Base-by-base conservation (phyloP, 1,140 invertebrate genomes). In the Physella acuta region DNA sequence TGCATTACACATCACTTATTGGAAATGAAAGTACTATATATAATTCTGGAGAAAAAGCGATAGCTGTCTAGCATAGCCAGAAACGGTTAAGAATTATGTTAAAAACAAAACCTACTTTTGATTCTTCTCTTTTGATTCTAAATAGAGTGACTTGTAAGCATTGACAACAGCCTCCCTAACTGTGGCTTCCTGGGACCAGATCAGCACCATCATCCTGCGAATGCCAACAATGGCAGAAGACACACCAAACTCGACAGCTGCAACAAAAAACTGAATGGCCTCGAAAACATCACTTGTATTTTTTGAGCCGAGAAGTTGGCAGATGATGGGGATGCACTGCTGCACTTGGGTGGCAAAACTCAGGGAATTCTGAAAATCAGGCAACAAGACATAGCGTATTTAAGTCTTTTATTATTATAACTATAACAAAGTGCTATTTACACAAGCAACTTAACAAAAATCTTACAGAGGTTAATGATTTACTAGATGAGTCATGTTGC, bases 211-310 rank as follows among this genome's bases (percentile, higher is more conserved):
- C 88, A 94, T 94, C 75, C 90, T 88, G 20, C 89, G 87, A 31
- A 95, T 88, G 16, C 91, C 92, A 31, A 84, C 74, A 37, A 90
- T 88, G 16, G 92, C 90, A 8, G 91, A 89, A 49, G 89, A 86
- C 20, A 95, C 87, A 59, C 90, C 89, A 81, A 94, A 93, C 76
- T 92, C 89, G 79, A 90, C 91, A 39, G 80, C 80, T 1, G 89
- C 89, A 0, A 92, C 92, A 72, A 95, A 92, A 79, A 95, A 92
- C 60, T 92, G 89, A 52, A 94, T 91, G 0, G 93, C 90, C 85
- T 95, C 94, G 44, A 91, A 87, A 0, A 94, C 90, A 82, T 95
- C 94, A 0, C 90, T 88, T 0, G 89, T 86, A 70, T 89, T 90
- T 75, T 90, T 89, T 0, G 93, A 94, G 74, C 90, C 89, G 1